phyloP scores from a whole-genome alignment of 2,113 vertebrate genomes.

The Rattus rattus region DNA sequence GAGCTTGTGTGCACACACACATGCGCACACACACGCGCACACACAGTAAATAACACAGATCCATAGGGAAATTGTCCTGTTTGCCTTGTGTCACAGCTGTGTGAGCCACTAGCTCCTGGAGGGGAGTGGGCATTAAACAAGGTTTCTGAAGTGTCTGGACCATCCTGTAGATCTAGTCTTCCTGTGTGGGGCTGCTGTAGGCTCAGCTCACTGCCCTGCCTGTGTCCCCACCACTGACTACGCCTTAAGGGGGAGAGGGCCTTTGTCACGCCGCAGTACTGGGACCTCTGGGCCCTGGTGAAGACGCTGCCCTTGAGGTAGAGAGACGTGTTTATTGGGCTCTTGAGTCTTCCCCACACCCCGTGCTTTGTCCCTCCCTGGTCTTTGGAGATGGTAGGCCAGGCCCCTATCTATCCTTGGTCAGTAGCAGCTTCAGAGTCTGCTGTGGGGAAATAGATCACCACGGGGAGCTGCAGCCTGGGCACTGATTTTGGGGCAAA shows the following conservation, averaged over 20 bases:
- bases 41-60: not conserved
- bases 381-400: not conserved
- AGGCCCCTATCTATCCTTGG: not conserved
- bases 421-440: not conserved
- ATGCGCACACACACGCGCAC: not conserved
- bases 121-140: conserved; percentile 51
- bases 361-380: not conserved
- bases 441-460: not conserved
- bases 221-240: not conserved
- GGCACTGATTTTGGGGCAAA: not conserved
- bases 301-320: conserved; percentile 49
- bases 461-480: not conserved
- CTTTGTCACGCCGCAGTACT: not conserved
- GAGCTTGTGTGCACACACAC: not conserved
- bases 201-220: not conserved
- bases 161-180: not conserved
- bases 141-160: not conserved
- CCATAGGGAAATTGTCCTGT: not conserved
- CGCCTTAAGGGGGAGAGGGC: not conserved
- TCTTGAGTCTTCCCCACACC: not conserved
- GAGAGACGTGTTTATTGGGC: conserved; percentile 71
- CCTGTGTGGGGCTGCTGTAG: not conserved
- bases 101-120: not conserved
- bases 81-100: not conserved
- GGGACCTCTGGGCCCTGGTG: not conserved